Base-by-base conservation (phyloP, 2,113 vertebrate genomes). In the Lepisosteus oculatus region DNA sequence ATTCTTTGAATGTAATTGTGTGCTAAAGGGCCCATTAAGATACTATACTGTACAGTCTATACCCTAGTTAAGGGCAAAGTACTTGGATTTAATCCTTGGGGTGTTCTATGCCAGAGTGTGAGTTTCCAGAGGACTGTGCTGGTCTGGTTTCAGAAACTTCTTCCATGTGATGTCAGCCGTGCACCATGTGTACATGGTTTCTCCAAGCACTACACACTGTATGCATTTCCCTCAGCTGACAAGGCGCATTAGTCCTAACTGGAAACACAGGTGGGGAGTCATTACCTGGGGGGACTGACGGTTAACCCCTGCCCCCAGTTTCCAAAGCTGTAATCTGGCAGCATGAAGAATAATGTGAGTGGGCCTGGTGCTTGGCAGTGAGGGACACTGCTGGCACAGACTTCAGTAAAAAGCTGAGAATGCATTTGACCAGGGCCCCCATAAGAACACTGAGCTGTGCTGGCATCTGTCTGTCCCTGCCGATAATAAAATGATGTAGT, bases 281-380 rank as follows among this genome's bases (percentile, higher is more conserved):
- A 43, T 62, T 9, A 29, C 73, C 71, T 43, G 0, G 59, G 77
- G 59, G 69, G 43, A 47, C 42, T 66, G 55, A 73, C 43, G 77
- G 68, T 62, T 67, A 65, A 77, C 80, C 81, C 82, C 80, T 74
- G 72, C 74, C 71, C 70, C 72, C 69, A 73, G 66, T 67, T 61
- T 72, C 69, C 72, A 69, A 72, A 59, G 13, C n/a, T 59, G 57
- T 59, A 59, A 59, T 15, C 57, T 59, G 57, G 0, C 14, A 7
- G 57, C 57, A 59, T 4, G 9, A n/a, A 15, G 12, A n/a, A 13
- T 59, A 3, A 59, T 13, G 11, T 8, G 57, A 59, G n/a, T 13
- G 14, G 14, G 57, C 29, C 9, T 59, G 57, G n/a, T 59, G 13
- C 14, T 59, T 5, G 9, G 57, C 12, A 59, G n/a, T 59, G 57